Evolutionary conservation across 2,888 invertebrate species (phyloP).

Genomic region (Hirtodrosophila confusa): DNA sequence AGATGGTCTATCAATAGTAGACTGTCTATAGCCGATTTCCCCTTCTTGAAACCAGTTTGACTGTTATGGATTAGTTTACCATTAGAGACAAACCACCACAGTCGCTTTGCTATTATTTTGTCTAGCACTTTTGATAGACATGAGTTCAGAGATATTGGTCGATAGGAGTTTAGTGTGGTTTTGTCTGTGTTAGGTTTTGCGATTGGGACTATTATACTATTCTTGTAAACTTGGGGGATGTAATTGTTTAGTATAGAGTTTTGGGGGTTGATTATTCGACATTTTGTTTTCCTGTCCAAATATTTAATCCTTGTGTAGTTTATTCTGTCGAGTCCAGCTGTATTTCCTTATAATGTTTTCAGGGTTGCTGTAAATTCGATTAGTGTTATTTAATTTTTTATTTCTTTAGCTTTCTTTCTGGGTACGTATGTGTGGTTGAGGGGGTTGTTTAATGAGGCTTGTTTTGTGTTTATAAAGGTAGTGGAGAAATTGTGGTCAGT

Average conservation of each 20-base stretch:
- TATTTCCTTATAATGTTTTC: too few species aligned
- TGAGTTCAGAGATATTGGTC: constrained; percentile 39
- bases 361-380: too few species aligned
- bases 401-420: constrained; percentile 20
- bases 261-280: too few species aligned
- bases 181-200: constrained; percentile 33
- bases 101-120: constrained; percentile 9
- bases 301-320: too few species aligned
- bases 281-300: too few species aligned
- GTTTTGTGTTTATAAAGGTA: constrained; percentile 18
- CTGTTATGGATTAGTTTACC: too few species aligned
- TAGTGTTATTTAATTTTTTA: too few species aligned
- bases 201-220: constrained; percentile 27
- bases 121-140: constrained; percentile 35
- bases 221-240: too few species aligned
- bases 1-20: constrained; percentile 30
- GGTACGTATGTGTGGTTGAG: constrained; percentile 3
- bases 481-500: constrained; percentile 7
- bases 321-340: too few species aligned
- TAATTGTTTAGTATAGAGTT: too few species aligned
- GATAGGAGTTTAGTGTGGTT: constrained; percentile 7
- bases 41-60: too few species aligned
- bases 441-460: constrained; percentile 3
- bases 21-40: constrained; percentile 4
- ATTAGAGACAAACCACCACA: constrained; percentile 13